Conservation (phyloP, 2,113 vertebrate genomes). For the Zeus faber region DNA sequence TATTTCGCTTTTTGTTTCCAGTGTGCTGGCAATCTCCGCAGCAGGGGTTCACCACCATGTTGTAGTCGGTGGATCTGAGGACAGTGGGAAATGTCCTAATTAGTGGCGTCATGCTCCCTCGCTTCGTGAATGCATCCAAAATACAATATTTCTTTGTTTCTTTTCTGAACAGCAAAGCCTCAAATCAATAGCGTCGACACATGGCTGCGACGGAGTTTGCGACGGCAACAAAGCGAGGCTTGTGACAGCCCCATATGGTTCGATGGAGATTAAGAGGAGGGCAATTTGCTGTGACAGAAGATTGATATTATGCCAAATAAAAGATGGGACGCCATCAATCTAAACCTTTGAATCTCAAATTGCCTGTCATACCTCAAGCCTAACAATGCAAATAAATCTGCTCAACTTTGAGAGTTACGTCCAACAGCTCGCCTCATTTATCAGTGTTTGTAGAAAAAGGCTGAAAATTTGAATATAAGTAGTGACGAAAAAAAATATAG, state of each 20-base stretch:
- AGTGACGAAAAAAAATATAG: too few relatives aligned
- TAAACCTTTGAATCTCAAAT: constrained; percentile 24
- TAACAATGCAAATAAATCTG: background rate
- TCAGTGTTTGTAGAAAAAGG: too few relatives aligned
- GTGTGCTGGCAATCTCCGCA: too few relatives aligned
- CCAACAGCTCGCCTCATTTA: too few relatives aligned
- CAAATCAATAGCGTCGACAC: constrained; percentile 36
- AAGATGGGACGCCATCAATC: constrained; percentile 39
- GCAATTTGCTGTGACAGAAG: constrained; percentile 35
- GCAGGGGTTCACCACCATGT: too few relatives aligned
- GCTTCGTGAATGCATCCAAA: too few relatives aligned
- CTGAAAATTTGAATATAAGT: too few relatives aligned
- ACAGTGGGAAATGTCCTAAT: too few relatives aligned
- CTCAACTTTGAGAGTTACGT: too few relatives aligned
- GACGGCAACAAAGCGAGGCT: constrained; percentile 9
- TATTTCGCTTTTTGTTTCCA: too few relatives aligned
- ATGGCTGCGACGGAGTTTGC: constrained; percentile 14
- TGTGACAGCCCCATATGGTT: constrained; percentile 19
- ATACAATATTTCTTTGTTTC: background rate
- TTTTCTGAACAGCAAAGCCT: background rate
- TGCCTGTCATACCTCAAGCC: constrained; percentile 23
- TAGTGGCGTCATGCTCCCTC: too few relatives aligned
- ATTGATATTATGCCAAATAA: constrained; percentile 41
- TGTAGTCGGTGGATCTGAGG: too few relatives aligned
- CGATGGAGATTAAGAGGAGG: constrained; percentile 27